A percentile compares a stretch with the other conserved stretches of the same genome.
These are phyloP conservation scores for Cenopis cana DNA, from an alignment of 2,888 invertebrate genomes.

Conservation along the genomic window DNA sequence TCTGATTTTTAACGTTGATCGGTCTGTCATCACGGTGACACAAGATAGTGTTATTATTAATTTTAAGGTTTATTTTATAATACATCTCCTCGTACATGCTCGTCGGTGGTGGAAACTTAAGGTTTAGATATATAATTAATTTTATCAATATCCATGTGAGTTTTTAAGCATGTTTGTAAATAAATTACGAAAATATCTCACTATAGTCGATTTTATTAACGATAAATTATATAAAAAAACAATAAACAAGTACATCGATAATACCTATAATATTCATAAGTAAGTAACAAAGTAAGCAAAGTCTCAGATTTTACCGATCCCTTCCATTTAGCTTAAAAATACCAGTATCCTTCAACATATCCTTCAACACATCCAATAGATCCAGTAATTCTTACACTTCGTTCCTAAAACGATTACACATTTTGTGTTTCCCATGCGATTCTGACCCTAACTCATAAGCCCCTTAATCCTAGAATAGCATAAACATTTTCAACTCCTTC, in stretches of 20 bases:
- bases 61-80: too few species aligned
- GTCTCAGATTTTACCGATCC: background rate
- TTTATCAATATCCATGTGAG: too few species aligned
- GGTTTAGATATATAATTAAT: too few species aligned
- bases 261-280: background rate
- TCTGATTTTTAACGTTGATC: too few species aligned
- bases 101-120: too few species aligned
- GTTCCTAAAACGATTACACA: background rate
- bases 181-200: too few species aligned
- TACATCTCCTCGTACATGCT: too few species aligned
- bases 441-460: background rate
- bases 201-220: too few species aligned
- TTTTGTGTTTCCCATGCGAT: background rate
- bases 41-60: too few species aligned
- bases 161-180: too few species aligned
- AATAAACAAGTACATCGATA: background rate
- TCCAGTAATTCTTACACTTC: background rate
- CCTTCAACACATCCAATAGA: background rate
- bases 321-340: background rate
- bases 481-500: background rate
- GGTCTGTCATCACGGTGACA: too few species aligned
- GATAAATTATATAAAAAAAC: background rate
- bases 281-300: background rate
- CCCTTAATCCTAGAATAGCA: background rate
- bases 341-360: background rate